A percentile compares a stretch with the other conserved stretches of the same genome.
Conservation (phyloP, 2,113 vertebrate species). For the Heliornis fulica region DNA sequence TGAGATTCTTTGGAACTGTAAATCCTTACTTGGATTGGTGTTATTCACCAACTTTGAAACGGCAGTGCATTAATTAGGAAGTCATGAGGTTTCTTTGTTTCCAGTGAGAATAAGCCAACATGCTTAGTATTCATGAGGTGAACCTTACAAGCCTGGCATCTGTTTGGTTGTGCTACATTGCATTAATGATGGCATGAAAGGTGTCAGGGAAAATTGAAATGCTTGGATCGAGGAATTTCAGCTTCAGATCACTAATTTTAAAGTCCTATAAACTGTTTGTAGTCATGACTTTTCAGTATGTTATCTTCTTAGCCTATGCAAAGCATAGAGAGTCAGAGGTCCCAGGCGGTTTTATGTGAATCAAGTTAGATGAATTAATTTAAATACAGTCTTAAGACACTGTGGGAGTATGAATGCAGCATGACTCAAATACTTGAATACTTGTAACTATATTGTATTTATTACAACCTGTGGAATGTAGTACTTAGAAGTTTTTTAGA, state of each 20-base stretch:
- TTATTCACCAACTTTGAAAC: background rate
- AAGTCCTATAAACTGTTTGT: background rate
- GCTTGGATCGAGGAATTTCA: background rate
- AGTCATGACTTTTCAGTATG: background rate
- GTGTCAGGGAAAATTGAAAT: slow-evolving; percentile 25
- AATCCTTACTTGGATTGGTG: background rate
- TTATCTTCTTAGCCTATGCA: background rate
- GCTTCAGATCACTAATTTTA: slow-evolving; percentile 7
- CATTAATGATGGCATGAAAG: slow-evolving; percentile 24
- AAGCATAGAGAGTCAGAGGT: background rate
- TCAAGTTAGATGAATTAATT: background rate
- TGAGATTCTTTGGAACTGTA: background rate
- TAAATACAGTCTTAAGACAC: background rate
- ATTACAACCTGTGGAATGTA: background rate
- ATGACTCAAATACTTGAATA: background rate
- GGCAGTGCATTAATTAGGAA: slow-evolving; percentile 4
- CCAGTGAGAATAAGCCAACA: slow-evolving; percentile 15
- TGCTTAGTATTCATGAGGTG: background rate
- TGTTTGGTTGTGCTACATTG: background rate
- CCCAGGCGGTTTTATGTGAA: background rate
- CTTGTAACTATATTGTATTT: background rate
- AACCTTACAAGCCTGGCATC: background rate
- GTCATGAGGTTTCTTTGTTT: background rate
- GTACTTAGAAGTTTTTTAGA: background rate
- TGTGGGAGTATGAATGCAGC: background rate